A percentile compares a stretch with the other conserved stretches of the same genome.
Conservation (phyloP, 2,113 vertebrate genomes). For the Propithecus coquereli region DNA sequence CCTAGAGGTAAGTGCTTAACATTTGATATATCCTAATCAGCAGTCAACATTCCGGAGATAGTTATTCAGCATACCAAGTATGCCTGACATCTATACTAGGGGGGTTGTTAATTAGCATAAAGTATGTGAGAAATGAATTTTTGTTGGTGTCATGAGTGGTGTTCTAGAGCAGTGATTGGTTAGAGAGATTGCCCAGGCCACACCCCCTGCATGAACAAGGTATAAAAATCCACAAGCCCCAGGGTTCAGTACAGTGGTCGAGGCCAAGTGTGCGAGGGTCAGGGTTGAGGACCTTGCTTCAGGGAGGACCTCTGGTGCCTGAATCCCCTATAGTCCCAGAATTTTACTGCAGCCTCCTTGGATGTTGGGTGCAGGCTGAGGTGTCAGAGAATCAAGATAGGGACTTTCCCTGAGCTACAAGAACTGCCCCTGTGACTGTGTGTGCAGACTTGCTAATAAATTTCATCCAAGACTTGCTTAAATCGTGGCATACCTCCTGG, state of each 20-base stretch:
- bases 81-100: not conserved
- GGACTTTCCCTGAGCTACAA: not conserved
- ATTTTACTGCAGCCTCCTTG: not conserved
- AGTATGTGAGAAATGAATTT: not conserved
- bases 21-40: not conserved
- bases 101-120: not conserved
- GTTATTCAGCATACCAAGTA: not conserved
- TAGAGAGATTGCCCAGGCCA: too few relatives aligned
- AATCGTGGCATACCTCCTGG: not conserved
- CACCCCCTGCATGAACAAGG: rapidly evolving
- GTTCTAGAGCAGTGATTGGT: not conserved
- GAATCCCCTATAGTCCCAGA: rapidly evolving
- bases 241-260: not conserved
- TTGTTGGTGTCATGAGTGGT: not conserved
- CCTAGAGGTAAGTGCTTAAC: not conserved
- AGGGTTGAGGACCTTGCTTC: not conserved
- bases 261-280: not conserved
- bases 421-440: not conserved
- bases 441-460: not conserved
- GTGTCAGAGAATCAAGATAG: not conserved
- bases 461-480: not conserved
- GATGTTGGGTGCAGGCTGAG: not conserved
- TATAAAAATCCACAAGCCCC: not conserved
- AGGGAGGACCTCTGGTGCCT: not conserved
- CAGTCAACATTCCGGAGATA: not conserved